Conservation (phyloP, 2,888 invertebrate genomes). For the Ptilodon capucinus region DNA sequence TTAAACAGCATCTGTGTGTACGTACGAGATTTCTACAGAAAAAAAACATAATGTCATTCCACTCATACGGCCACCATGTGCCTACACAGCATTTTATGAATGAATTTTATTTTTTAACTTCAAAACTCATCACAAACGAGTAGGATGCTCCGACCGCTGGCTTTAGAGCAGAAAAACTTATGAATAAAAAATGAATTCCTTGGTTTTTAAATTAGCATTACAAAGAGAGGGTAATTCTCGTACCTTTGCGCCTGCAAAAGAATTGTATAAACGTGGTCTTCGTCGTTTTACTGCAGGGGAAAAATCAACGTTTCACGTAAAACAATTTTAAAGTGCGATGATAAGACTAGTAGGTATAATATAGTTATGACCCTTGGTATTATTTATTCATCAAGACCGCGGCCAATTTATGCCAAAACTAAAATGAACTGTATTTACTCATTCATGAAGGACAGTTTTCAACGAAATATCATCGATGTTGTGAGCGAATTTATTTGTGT, state of each 20-base stretch:
- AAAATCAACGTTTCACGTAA: constrained; percentile 63
- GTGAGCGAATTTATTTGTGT: no score
- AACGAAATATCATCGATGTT: no score
- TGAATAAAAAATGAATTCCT: constrained; percentile 83
- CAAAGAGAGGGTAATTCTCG: constrained; percentile 80
- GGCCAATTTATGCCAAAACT: no score
- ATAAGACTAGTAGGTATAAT: background rate
- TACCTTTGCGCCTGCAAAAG: constrained; percentile 75
- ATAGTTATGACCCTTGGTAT: no score
- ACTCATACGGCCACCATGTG: constrained; percentile 34
- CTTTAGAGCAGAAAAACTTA: constrained; percentile 80
- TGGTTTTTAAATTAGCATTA: constrained; percentile 82
- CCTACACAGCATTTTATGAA: constrained; percentile 44
- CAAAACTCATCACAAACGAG: constrained; percentile 70
- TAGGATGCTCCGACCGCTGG: constrained; percentile 74
- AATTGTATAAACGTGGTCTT: constrained; percentile 69
- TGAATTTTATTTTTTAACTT: constrained; percentile 57
- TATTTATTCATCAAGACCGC: no score
- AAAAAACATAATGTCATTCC: constrained; percentile 31
- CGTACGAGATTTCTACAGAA: no score
- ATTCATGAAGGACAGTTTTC: no score
- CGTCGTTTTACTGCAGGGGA: constrained; percentile 69
- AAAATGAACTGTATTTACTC: no score
- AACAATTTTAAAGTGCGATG: background rate
- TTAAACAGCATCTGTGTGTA: no score